Conservation (phyloP, 2,888 invertebrate species). For the Therioaphis trifolii region DNA sequence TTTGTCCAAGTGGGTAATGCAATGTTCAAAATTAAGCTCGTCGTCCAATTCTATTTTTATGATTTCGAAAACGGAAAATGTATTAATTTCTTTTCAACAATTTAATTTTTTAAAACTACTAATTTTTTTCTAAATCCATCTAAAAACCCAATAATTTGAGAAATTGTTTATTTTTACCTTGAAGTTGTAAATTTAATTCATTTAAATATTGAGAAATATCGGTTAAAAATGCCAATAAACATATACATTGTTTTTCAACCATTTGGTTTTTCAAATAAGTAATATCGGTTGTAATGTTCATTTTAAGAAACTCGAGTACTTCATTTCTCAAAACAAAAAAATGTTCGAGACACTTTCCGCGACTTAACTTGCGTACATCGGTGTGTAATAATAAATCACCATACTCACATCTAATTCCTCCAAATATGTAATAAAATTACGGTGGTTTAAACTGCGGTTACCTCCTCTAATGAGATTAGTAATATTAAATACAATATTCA, state of each 20-base stretch:
- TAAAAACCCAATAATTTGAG: neutral
- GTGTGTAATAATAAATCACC: too few species aligned
- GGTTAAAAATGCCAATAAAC: too few species aligned
- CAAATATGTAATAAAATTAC: too few species aligned
- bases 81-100: conserved; percentile 9
- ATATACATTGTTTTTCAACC: neutral
- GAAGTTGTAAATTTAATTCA: conserved; percentile 9
- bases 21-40: too few species aligned
- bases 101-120: neutral
- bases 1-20: conserved; percentile 12
- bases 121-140: too few species aligned
- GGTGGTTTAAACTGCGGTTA: too few species aligned
- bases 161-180: conserved; percentile 13
- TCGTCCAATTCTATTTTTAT: too few species aligned
- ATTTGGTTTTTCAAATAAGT: conserved; percentile 5
- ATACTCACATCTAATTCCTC: too few species aligned
- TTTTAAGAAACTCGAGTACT: too few species aligned
- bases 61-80: neutral
- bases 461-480: too few species aligned
- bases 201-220: too few species aligned
- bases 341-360: neutral
- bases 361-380: neutral
- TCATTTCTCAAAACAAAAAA: conserved; percentile 3
- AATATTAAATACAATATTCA: too few species aligned
- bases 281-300: neutral